phyloP scores from a whole-genome alignment of 2,888 invertebrate species.

The Pyralis farinalis region DNA sequence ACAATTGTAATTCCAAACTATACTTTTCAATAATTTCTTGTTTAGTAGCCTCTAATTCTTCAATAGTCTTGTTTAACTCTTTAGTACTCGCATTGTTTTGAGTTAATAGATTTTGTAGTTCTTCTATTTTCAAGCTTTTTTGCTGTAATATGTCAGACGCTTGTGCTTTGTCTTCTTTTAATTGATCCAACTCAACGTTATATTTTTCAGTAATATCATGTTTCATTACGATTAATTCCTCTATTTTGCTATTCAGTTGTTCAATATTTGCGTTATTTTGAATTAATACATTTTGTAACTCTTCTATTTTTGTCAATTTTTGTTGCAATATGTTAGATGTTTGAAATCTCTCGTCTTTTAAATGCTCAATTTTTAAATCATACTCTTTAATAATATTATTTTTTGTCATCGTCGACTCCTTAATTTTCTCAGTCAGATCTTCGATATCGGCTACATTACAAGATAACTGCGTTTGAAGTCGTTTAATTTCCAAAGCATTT shows the following conservation, averaged over 20 bases:
- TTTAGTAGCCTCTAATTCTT: constrained; percentile 30
- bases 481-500: background rate
- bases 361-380: background rate
- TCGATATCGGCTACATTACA: background rate
- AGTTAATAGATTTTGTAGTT: constrained; percentile 11
- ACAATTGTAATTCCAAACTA: constrained; percentile 22
- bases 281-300: background rate
- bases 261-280: background rate
- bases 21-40: constrained; percentile 26
- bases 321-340: background rate
- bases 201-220: background rate
- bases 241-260: background rate
- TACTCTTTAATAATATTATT: background rate
- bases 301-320: background rate
- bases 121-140: background rate
- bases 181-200: background rate
- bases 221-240: background rate
- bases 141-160: background rate
- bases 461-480: background rate
- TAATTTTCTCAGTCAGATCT: background rate
- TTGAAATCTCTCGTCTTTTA: background rate
- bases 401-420: background rate
- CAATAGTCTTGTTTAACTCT: constrained; percentile 21
- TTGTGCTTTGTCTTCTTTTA: background rate
- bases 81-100: constrained; percentile 27